Evolutionary conservation across 2,888 invertebrate species (phyloP), one percentile per base, ranked within the genome.

Genomic region (Dryomyza anilis): DNA sequence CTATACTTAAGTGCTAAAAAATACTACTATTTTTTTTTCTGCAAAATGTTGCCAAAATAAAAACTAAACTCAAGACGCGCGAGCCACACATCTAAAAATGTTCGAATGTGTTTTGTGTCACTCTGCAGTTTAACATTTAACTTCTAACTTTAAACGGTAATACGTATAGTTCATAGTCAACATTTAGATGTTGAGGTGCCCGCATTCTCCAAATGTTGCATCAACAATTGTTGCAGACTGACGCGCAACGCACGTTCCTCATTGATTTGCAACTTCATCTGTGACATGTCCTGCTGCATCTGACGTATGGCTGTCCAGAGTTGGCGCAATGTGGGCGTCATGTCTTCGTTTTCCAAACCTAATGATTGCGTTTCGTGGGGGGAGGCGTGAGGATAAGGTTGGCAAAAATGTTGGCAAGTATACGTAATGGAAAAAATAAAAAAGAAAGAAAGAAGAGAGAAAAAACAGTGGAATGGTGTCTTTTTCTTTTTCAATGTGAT

Each of bases 301-400:
- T 84, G 83, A 7, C 79, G 76, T 30, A 84, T 81, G 67, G 82
- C 78, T 19, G 82, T 79, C 82, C 83, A 84, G 33, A 84, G 74
- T 73, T 84, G 83, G 36, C 82, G 77, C 70, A 83, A 64, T 6
- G 83, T 84, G 21, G 84, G 83, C 45, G 83, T 84, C 80, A 81
- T 81, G 72, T 82, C 83, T 66, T 83, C 84, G 73, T 84, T 83
- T 74, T 83, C 84, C 71, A 83, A 76, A 72, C 83, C 83, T 83
- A 70, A n/a, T n/a, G n/a, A n/a, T n/a, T n/a, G n/a, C 0, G 72
- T 27, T n/a, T n/a, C n/a, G 29, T 25, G 10, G 14, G 12, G 16
- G 23, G 8, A 3, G 3, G 2, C 2, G 12, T 10, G 23, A 25
- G 2, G 12, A 25, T 10, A 14, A 50, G 25, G 25, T 23, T 14